Base-by-base conservation (phyloP, 2,888 invertebrate genomes). In the Osmoderma eremita region DNA sequence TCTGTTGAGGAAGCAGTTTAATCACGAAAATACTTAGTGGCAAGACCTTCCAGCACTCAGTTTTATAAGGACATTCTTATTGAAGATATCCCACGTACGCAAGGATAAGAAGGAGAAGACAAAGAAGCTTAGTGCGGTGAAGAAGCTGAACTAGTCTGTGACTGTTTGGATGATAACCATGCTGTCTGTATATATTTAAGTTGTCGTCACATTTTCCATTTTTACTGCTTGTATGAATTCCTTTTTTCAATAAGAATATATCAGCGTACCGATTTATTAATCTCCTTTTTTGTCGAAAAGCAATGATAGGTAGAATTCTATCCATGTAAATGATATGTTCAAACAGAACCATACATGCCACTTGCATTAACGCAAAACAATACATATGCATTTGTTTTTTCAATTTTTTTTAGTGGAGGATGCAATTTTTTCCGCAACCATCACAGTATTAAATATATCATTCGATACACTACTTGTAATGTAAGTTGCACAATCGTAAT, bases 11-110 rank as follows among this genome's bases (percentile, higher is more conserved):
- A 58, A 65, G 38, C 58, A 65, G n/a, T 58, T 65, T 36, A 58
- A 30, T 49, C n/a, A 49, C 10, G 48, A 65, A 17, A 49, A 65
- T 13, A 45, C 48, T 15, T 3, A 65, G n/a, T 65, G 58, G 65
- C 48, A 49, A 65, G 18, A 65, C 38, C 58, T 65, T 42, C 65
- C 36, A 24, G 12, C 58, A 30, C 53, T 54, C 6, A 58, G 36
- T 65, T 65, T 65, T 65, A 65, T 65, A 38, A 56, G 17, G n/a
- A 65, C 41, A 24, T 56, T 56, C 18, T 56, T 17, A 12, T 56
- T 56, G 20, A 17, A 8, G 53, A 53, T n/a, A 18, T n/a, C 24
- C 53, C 53, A 53, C 30, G 30, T 30, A n/a, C n/a, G n/a, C n/a
- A n/a, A n/a, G n/a, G n/a, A n/a, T 17, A 6, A 6, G 36, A 53